Conservation (phyloP, 2,113 vertebrate species). For the Marmota monax region DNA sequence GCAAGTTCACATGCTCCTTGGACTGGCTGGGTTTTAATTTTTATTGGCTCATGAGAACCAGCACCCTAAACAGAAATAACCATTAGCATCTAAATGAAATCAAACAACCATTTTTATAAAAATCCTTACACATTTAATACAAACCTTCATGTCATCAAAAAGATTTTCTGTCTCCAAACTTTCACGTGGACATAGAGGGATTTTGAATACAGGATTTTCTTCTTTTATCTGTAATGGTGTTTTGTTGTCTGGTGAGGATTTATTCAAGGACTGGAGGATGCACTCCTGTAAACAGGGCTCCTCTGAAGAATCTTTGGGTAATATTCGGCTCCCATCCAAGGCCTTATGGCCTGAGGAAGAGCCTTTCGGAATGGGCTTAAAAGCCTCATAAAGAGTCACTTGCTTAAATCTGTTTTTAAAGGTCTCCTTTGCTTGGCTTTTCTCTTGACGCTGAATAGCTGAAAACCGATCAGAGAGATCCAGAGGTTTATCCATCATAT, state of each 20-base stretch:
- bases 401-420: slow-evolving; percentile 86
- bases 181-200: slow-evolving; percentile 68
- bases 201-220: slow-evolving; percentile 84
- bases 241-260: slow-evolving; percentile 82
- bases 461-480: slow-evolving; percentile 90
- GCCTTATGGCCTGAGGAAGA: slow-evolving; percentile 71
- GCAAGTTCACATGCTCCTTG: slow-evolving; percentile 88
- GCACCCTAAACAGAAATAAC: slow-evolving; percentile 84
- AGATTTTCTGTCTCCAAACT: slow-evolving; percentile 82
- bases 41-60: slow-evolving; percentile 85
- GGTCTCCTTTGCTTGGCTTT: slow-evolving; percentile 81
- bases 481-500: slow-evolving; percentile 85
- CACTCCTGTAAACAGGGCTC: slow-evolving; percentile 79
- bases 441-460: slow-evolving; percentile 83
- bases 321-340: slow-evolving; percentile 69
- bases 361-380: slow-evolving; percentile 82
- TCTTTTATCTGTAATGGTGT: slow-evolving; percentile 83
- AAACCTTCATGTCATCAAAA: slow-evolving; percentile 86
- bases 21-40: slow-evolving; percentile 84
- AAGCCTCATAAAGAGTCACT: slow-evolving; percentile 83
- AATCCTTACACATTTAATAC: slow-evolving; percentile 48
- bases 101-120: slow-evolving; percentile 57
- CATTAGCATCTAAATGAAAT: slow-evolving; percentile 78
- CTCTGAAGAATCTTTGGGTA: slow-evolving; percentile 80
- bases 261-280: slow-evolving; percentile 69